Evolutionary conservation across 2,113 vertebrate species (phyloP).

Genomic region (Pachycephala philippinensis): DNA sequence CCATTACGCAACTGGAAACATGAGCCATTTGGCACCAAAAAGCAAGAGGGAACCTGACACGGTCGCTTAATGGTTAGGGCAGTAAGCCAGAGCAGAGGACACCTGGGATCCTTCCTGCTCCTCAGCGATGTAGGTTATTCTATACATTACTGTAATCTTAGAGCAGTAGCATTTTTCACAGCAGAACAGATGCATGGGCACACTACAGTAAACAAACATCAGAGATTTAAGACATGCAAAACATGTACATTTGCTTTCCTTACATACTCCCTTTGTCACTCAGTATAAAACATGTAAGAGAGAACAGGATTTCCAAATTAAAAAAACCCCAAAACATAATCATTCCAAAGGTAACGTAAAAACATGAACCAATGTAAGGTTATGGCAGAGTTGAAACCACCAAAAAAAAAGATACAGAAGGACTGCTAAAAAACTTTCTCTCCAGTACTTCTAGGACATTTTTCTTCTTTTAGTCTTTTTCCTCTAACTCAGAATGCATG

Average conservation of each 20-base stretch:
- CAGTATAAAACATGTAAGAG: not conserved
- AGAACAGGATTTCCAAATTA: not conserved
- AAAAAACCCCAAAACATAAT: not conserved
- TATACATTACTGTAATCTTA: not conserved
- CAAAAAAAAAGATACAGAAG: not conserved
- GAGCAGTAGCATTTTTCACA: not conserved
- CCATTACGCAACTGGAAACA: not conserved
- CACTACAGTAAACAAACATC: not conserved
- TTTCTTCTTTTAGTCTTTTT: not conserved
- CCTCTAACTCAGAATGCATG: not conserved
- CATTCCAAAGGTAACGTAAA: not conserved
- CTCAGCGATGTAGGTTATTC: not conserved
- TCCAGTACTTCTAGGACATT: not conserved
- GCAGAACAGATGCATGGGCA: not conserved
- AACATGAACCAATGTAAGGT: not conserved
- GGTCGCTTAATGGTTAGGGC: not conserved
- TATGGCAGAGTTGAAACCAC: not conserved
- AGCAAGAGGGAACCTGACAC: not conserved
- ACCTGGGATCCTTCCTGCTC: not conserved
- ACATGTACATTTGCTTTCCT: not conserved
- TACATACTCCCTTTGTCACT: not conserved
- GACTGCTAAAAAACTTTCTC: not conserved
- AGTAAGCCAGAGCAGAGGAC: not conserved
- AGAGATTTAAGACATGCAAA: not conserved
- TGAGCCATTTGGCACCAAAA: not conserved